Evolutionary conservation across 2,797 vertebrate species (phyloP), one percentile per base, ranked within the genome.

Genomic region (Botia almorhae): DNA sequence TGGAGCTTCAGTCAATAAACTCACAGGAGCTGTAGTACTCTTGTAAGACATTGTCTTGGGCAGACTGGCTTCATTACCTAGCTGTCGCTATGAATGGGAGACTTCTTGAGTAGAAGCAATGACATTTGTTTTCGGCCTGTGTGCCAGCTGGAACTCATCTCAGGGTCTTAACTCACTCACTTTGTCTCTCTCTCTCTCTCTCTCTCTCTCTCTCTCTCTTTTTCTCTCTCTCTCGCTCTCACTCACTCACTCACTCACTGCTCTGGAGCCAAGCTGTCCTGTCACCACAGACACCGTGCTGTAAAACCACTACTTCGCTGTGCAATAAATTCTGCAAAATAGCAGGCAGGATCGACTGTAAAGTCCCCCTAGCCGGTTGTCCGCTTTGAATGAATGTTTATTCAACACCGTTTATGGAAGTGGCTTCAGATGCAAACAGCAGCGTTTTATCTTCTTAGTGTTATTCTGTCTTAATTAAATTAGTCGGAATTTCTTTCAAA

Each of bases 71-170:
- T 74, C 72, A 83, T 78, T 78, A 83, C 76, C 81, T 69, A 50
- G 51, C 39, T 73, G 63, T 74, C 46, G 58, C 61, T 78, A 83
- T 83, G 70, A 83, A 83, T 79, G 76, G 70, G 65, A 33, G 55
- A 55, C 81, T 78, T 77, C 81, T 61, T 67, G 63, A 69, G 56
- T 48, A 78, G 65, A 74, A 83, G 72, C 76, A 79, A 55, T 75
- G 76, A 43, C 64, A 63, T 69, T 78, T 79, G 76, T 83, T 68
- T 74, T 69, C 64, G 50, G 61, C 70, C 76, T 48, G 26, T 23
- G 70, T 79, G 81, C 76, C 81, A 83, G 76, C 81, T 83, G 81
- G 76, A 79, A 69, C 69, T 21, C 64, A 46, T 65, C 56, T 69
- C 46, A 82, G n/a, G 21, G 17, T 80, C 36, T 46, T 33, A 33